Conservation (phyloP, 1,140 invertebrate genomes). For the Psilanteris sp. region DNA sequence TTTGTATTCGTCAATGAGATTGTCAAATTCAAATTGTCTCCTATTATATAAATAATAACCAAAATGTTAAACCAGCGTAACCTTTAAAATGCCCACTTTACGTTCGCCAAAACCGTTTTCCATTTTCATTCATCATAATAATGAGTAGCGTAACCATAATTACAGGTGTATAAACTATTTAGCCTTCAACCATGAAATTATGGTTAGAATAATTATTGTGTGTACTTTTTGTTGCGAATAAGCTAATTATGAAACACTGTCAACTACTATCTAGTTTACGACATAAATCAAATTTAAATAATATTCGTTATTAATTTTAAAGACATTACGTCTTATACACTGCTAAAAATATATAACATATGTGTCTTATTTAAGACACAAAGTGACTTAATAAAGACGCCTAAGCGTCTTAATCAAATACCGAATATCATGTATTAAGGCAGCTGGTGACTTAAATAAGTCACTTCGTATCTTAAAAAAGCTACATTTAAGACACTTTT, state of each 20-base stretch:
- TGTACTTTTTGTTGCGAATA: too few relatives aligned
- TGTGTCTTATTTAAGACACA: too few relatives aligned
- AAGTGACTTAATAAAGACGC: too few relatives aligned
- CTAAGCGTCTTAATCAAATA: too few relatives aligned
- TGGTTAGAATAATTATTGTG: constrained; percentile 33
- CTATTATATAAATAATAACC: constrained; percentile 21
- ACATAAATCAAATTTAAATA: constrained; percentile 30
- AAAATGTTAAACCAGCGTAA: constrained; percentile 21
- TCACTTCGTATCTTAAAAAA: too few relatives aligned
- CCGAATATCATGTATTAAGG: too few relatives aligned
- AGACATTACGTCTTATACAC: too few relatives aligned
- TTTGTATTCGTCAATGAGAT: constrained; percentile 17
- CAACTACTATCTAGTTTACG: constrained; percentile 5
- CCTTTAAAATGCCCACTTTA: constrained; percentile 17
- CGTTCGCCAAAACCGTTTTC: constrained; percentile 33
- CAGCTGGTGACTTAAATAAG: too few relatives aligned
- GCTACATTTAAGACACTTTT: too few relatives aligned
- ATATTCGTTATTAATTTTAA: constrained; percentile 21
- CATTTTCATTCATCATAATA: constrained; percentile 41
- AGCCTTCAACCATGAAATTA: constrained; percentile 45
- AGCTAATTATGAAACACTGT: constrained; percentile 37
- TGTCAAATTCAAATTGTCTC: constrained; percentile 39
- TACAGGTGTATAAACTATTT: constrained; percentile 49
- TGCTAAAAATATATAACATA: too few relatives aligned
- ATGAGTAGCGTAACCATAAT: constrained; percentile 39